Evolutionary conservation across 2,797 vertebrate species (phyloP).

Genomic region (Sebastes steindachneri): DNA sequence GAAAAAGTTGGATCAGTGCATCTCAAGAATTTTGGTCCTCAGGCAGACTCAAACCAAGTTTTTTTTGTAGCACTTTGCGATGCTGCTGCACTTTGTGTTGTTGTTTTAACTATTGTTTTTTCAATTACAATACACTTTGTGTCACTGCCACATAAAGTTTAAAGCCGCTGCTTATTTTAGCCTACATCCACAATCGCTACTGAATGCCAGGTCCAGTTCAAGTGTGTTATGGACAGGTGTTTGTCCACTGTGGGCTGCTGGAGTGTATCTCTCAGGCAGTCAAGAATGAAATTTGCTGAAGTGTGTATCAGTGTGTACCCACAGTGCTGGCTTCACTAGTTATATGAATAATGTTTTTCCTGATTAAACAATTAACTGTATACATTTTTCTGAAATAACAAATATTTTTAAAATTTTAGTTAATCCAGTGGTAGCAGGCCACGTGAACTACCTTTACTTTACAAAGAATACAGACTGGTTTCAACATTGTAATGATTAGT

Average conservation of each 20-base stretch:
- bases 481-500: neutral
- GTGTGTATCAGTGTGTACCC: conserved; percentile 25
- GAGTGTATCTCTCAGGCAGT: conserved; percentile 55
- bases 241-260: conserved; percentile 59
- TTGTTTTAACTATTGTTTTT: conserved; percentile 22
- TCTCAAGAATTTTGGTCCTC: neutral
- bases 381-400: neutral
- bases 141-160: conserved; percentile 29
- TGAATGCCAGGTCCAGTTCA: conserved; percentile 51
- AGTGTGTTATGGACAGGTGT: conserved; percentile 65
- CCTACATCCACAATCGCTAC: conserved; percentile 21
- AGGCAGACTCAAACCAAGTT: conserved; percentile 9
- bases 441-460: neutral
- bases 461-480: neutral
- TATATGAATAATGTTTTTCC: neutral
- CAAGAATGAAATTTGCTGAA: conserved; percentile 46
- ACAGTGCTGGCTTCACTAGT: neutral
- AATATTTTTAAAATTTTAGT: neutral
- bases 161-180: conserved; percentile 42
- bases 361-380: neutral
- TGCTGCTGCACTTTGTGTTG: neutral
- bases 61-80: neutral
- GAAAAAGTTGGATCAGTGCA: too few relatives aligned
- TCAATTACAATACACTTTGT: neutral
- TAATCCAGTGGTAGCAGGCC: neutral